Percentiles rank a stretch among this genome's conserved stretches.
phyloP scores from a whole-genome alignment of 2,888 invertebrate genomes.

The Melanchra persicariae region DNA sequence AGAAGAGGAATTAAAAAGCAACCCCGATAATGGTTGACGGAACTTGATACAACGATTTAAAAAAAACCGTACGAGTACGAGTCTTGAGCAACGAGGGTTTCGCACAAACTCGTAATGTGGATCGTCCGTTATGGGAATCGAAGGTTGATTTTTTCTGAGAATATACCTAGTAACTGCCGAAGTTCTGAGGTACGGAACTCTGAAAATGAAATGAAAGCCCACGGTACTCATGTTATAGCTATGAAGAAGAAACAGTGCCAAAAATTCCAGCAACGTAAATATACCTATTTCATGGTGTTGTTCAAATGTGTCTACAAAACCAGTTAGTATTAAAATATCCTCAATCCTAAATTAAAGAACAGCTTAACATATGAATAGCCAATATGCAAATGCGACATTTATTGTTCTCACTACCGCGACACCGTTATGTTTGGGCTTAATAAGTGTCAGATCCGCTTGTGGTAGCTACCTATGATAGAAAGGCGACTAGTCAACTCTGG shows the following conservation, averaged over 20 bases:
- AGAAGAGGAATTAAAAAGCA: too few species aligned
- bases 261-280: not conserved
- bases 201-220: too few species aligned
- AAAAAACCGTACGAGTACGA: too few species aligned
- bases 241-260: not conserved
- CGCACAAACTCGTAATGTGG: too few species aligned
- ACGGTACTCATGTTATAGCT: too few species aligned
- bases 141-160: too few species aligned
- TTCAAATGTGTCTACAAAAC: conserved; percentile 4
- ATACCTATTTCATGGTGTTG: not conserved
- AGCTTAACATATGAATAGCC: not conserved
- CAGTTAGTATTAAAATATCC: not conserved
- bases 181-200: too few species aligned
- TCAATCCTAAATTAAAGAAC: not conserved
- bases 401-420: conserved; percentile 8
- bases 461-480: conserved; percentile 14
- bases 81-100: too few species aligned
- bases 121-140: too few species aligned
- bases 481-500: conserved; percentile 33
- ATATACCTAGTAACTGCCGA: too few species aligned
- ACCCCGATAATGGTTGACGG: too few species aligned
- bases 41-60: too few species aligned
- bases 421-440: conserved; percentile 26
- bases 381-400: conserved; percentile 29
- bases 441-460: conserved; percentile 41